phyloP scores from a whole-genome alignment of 30 jellyfish, hydroid and myxozoan genomes.

The Catostylus mosaicus region DNA sequence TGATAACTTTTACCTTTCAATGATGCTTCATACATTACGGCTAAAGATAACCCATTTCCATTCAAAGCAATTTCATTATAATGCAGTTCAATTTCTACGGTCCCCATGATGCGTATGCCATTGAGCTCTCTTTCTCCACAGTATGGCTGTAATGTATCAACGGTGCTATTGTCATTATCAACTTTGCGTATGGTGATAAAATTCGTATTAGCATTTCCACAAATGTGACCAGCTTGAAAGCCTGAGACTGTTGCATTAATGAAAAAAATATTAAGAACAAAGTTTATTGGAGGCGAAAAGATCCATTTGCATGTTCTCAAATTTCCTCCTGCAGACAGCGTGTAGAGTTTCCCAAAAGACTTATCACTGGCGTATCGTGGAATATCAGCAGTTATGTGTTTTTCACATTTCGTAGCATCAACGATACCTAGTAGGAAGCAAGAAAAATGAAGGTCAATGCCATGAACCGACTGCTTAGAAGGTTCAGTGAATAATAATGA shows the following conservation, averaged over 20 bases:
- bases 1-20: constrained; percentile 2
- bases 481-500: no score
- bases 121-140: constrained; percentile 6
- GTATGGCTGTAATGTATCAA: neutral
- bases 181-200: neutral
- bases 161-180: neutral
- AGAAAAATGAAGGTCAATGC: neutral
- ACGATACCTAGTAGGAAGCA: neutral
- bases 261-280: constrained; percentile 3
- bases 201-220: neutral
- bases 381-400: neutral
- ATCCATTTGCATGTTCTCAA: constrained; percentile 7
- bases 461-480: no score
- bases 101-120: neutral
- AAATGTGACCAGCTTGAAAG: neutral
- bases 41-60: neutral
- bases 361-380: neutral
- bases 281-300: neutral
- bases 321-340: neutral
- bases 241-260: neutral
- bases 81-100: constrained; percentile 11
- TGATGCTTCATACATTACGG: neutral
- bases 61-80: neutral
- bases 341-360: neutral
- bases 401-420: neutral